Percentiles rank a stretch among this genome's conserved stretches.
Evolutionary conservation across 2,888 invertebrate species (phyloP).

Genomic region (Lepidonotus clava): DNA sequence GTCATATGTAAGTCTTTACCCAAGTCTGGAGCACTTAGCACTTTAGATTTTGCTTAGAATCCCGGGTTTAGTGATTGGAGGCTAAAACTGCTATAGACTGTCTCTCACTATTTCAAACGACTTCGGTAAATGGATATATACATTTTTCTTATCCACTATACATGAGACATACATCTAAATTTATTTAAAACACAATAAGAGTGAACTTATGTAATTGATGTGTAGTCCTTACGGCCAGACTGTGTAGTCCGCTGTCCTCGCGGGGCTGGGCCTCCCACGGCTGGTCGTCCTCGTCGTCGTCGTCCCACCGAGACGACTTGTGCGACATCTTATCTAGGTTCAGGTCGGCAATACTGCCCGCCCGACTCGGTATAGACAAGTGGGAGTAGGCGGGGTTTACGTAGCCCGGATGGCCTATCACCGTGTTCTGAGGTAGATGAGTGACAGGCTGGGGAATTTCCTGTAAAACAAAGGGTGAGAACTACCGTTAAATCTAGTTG

Average conservation of each 20-base stretch:
- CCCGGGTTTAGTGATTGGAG: no score
- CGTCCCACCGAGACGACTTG: conserved; percentile 64
- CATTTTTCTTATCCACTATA: no score
- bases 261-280: conserved; percentile 12
- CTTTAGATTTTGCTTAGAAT: no score
- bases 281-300: conserved; percentile 70
- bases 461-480: not conserved
- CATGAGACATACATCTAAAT: no score
- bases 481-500: no score
- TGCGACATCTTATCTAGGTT: conserved; percentile 66
- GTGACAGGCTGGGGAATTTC: conserved; percentile 45
- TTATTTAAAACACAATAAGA: not conserved
- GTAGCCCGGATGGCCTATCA: conserved; percentile 65
- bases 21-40: no score
- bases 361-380: conserved; percentile 58
- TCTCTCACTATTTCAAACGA: not conserved
- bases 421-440: conserved; percentile 4
- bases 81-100: not conserved
- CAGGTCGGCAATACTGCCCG: conserved; percentile 61
- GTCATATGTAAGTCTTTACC: not conserved
- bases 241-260: conserved; percentile 74
- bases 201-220: not conserved
- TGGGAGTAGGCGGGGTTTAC: conserved; percentile 72
- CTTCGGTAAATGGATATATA: no score
- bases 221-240: conserved; percentile 61